Conservation (phyloP, 1,140 invertebrate species). For the Apocrypta bakeri region DNA sequence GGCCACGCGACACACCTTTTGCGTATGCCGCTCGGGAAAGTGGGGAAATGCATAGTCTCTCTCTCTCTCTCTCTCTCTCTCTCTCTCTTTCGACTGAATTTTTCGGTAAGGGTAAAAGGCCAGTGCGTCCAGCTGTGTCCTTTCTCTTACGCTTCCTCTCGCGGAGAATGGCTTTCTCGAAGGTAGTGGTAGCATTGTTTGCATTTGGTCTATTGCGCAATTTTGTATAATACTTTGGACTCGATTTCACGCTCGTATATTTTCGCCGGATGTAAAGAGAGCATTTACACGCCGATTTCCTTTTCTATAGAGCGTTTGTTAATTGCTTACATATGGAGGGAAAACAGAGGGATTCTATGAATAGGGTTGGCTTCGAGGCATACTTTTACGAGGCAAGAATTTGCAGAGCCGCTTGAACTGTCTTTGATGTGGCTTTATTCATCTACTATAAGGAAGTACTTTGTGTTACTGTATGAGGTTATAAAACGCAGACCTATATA, state of each 20-base stretch:
- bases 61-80: not conserved
- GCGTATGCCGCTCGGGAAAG: not conserved
- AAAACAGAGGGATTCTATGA: conserved; percentile 8
- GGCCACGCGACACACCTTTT: conserved; percentile 40
- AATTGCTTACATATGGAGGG: conserved; percentile 39
- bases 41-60: conserved; percentile 27
- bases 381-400: not conserved
- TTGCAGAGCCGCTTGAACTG: not conserved
- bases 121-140: conserved; percentile 35
- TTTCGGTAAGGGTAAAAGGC: not conserved
- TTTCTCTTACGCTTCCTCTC: conserved; percentile 38
- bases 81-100: conserved; percentile 6
- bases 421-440: not conserved
- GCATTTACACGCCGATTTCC: conserved; percentile 22
- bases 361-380: not conserved
- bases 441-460: not conserved
- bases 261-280: not conserved
- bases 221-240: not conserved
- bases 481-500: no score
- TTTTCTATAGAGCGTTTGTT: not conserved
- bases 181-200: not conserved
- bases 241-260: conserved; percentile 32
- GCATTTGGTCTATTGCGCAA: not conserved
- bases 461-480: no score
- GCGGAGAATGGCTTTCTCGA: conserved; percentile 33